Base-by-base conservation (phyloP, 2,113 vertebrate genomes). In the Nanorana parkeri region DNA sequence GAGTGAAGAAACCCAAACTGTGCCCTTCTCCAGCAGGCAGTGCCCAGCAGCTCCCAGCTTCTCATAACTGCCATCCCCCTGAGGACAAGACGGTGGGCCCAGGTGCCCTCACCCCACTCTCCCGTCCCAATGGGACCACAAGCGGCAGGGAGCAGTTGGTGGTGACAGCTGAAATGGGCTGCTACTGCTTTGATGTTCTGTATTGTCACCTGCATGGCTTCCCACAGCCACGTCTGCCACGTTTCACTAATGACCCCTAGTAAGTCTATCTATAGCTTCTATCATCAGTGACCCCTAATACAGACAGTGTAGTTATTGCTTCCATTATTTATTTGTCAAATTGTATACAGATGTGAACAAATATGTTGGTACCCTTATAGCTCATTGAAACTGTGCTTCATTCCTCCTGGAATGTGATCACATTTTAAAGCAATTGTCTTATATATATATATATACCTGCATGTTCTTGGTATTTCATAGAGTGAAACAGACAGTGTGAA, bases 221-320 rank as follows among this genome's bases (percentile, higher is more conserved):
- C 85, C 94, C 94, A 85, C 94, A 94, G 92, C 94, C 94, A 78
- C 93, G 94, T 72, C 93, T 94, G 79, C 94, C 94, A 88, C 93
- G 94, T 80, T 95, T 95, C 85, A 95, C 94, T 91, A 95, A 95
- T 89, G 94, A 95, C 89, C 93, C 94, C 91, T 95, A 95, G 94
- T 95, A 91, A 95, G 94, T 95, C 58, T 4, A 54, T 17, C 19
- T 60, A 23, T 60, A n/a, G 19, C 5, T 60, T 47, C 41, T 47
- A 13, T 47, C 41, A 47, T 10, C 3, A 15, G 41, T 47, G 41
- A 15, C 41, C 13, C 8, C 41, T 47, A 13, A 47, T 47, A 47
- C 5, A 47, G 11, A 47, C 41, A 47, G 1, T 47, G 41, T 15
- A 47, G 41, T 11, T 10, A 47, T 47, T 11, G 13, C 41, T 47